Percentiles rank a stretch among this genome's conserved stretches.
Evolutionary conservation across 2,113 vertebrate species (phyloP).

Genomic region (Pholis gunnellus): DNA sequence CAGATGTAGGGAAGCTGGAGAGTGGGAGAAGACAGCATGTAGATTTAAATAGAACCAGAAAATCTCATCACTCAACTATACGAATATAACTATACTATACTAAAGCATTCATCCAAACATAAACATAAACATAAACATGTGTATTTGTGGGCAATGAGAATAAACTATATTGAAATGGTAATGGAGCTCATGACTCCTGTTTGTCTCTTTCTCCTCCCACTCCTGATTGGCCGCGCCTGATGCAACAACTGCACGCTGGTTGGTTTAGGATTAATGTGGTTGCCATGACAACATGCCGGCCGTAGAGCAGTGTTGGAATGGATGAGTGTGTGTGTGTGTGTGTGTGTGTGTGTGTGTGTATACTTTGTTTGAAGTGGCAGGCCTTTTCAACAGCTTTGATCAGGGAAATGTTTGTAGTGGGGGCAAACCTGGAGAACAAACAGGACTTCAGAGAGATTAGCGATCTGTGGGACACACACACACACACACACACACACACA

Average conservation of each 20-base stretch:
- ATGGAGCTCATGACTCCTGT: conserved; percentile 58
- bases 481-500: neutral
- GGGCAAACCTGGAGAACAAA: conserved; percentile 86
- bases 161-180: conserved; percentile 43
- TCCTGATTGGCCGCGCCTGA: conserved; percentile 66
- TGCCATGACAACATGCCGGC: conserved; percentile 78
- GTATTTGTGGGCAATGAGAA: conserved; percentile 7
- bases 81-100: neutral
- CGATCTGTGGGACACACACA: conserved; percentile 70
- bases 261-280: conserved; percentile 77
- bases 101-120: neutral
- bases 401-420: conserved; percentile 86
- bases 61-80: conserved; percentile 8
- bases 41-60: conserved; percentile 40
- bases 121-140: neutral
- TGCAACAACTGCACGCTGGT: conserved; percentile 49
- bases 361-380: conserved; percentile 84
- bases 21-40: conserved; percentile 4
- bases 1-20: conserved; percentile 1
- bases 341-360: conserved; percentile 1
- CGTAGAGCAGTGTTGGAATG: conserved; percentile 68
- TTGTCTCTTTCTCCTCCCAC: conserved; percentile 48
- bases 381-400: conserved; percentile 86
- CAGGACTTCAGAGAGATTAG: conserved; percentile 86
- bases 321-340: conserved; percentile 13